Evolutionary conservation across 2,113 vertebrate genomes (phyloP).

Genomic region (Asarcornis scutulata): DNA sequence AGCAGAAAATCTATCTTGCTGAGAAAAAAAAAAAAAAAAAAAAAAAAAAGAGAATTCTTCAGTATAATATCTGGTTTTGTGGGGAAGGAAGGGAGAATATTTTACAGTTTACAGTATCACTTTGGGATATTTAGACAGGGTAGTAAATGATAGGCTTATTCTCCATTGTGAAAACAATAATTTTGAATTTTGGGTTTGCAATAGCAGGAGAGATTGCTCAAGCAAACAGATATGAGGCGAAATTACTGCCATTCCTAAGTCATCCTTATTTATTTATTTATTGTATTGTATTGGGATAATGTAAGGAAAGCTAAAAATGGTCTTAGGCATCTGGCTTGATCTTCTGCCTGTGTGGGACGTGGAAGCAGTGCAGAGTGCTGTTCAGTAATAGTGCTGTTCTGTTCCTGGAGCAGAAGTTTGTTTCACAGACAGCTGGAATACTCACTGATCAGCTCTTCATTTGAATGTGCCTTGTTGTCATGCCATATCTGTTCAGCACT

Average conservation of each 20-base stretch:
- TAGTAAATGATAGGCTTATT: conserved; percentile 15
- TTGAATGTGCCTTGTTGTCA: rapidly evolving
- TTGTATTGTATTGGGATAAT: rapidly evolving
- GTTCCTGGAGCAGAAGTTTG: background rate
- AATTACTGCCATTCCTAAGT: background rate
- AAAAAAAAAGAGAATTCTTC: background rate
- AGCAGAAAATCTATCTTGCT: conserved; percentile 14
- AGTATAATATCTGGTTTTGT: background rate
- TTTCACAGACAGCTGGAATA: background rate
- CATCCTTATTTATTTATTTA: background rate
- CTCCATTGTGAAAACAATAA: background rate
- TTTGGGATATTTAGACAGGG: conserved; percentile 12
- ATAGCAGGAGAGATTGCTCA: background rate
- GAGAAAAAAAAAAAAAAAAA: background rate
- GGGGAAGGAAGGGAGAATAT: background rate
- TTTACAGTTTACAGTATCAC: background rate
- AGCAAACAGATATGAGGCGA: background rate
- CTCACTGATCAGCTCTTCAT: rapidly evolving
- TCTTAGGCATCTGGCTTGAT: background rate
- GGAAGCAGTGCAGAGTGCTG: background rate
- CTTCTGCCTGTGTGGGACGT: background rate
- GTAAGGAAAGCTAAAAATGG: background rate
- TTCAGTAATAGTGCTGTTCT: too few relatives aligned
- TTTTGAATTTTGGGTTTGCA: background rate
- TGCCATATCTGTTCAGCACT: background rate